These are phyloP conservation scores for Gallinago nigripennis DNA, from an alignment of 2,797 vertebrate genomes.

Conservation along the genomic window DNA sequence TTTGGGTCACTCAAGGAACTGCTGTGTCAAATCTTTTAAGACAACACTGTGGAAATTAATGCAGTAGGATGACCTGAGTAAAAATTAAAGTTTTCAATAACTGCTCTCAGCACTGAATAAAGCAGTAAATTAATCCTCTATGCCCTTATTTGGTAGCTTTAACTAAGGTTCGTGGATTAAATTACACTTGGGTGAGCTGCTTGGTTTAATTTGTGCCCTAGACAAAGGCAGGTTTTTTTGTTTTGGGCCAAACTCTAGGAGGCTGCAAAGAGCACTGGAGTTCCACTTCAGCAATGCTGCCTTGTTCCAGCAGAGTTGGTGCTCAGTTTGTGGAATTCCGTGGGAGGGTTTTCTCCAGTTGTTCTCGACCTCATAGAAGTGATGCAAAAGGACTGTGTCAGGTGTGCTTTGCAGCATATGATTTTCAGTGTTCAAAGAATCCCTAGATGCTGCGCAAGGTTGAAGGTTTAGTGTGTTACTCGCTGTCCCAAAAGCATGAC, in stretches of 20 bases:
- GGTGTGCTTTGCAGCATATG: background rate
- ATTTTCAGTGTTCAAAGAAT: background rate
- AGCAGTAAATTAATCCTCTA: constrained; percentile 63
- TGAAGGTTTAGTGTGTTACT: background rate
- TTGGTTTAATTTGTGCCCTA: background rate
- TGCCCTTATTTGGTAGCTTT: constrained; percentile 41
- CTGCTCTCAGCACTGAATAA: constrained; percentile 42
- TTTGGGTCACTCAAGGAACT: constrained; percentile 23
- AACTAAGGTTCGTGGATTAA: constrained; percentile 27
- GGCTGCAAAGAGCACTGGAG: background rate
- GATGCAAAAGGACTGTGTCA: background rate
- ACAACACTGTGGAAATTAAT: constrained; percentile 46
- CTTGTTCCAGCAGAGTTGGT: background rate
- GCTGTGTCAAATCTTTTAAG: constrained; percentile 47
- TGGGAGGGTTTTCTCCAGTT: background rate
- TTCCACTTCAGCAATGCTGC: background rate
- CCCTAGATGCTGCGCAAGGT: background rate
- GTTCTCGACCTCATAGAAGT: background rate
- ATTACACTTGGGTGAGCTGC: background rate
- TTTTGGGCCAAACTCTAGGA: background rate
- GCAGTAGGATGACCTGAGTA: constrained; percentile 22
- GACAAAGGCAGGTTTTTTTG: background rate
- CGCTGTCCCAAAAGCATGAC: accelerated
- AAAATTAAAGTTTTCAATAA: constrained; percentile 61
- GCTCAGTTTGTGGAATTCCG: background rate